Evolutionary conservation across 1,140 invertebrate genomes (phyloP).

Genomic region (Neuroterus valhalla): DNA sequence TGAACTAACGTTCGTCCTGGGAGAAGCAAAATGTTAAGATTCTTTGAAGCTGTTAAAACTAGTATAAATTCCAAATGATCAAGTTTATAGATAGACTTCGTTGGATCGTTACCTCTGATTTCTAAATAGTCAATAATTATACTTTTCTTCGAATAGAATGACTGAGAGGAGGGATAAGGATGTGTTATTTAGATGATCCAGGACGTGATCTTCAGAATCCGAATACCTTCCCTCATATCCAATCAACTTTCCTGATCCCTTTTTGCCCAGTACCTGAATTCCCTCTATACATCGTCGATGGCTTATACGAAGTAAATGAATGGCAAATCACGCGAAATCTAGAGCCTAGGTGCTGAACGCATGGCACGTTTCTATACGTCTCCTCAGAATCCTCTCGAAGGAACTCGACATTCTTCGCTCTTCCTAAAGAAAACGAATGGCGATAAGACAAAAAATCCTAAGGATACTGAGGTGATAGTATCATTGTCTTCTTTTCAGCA

Average conservation of each 20-base stretch:
- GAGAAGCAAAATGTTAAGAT: background rate
- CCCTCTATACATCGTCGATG: background rate
- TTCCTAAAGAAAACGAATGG: constrained; percentile 2
- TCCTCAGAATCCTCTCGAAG: constrained; percentile 17
- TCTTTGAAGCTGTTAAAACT: background rate
- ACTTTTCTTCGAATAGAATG: too few relatives aligned
- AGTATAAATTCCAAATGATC: background rate
- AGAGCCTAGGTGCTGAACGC: constrained; percentile 13
- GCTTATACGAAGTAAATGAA: constrained; percentile 9
- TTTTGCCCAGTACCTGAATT: background rate
- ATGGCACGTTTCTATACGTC: constrained; percentile 22
- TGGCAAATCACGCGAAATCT: background rate
- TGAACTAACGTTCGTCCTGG: constrained; percentile 2
- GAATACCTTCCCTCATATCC: background rate
- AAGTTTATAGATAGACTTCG: background rate
- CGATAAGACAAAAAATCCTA: constrained; percentile 36
- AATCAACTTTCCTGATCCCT: background rate
- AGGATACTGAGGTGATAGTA: constrained; percentile 61
- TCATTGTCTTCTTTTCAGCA: constrained; percentile 80
- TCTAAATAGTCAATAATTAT: too few relatives aligned
- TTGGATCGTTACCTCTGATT: too few relatives aligned
- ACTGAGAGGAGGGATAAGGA: too few relatives aligned
- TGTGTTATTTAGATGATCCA: too few relatives aligned
- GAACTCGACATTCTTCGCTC: constrained; percentile 1
- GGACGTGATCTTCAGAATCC: too few relatives aligned